These are phyloP conservation scores for Vireo altiloquus DNA, from an alignment of 2,113 vertebrate genomes.

Conservation along the genomic window DNA sequence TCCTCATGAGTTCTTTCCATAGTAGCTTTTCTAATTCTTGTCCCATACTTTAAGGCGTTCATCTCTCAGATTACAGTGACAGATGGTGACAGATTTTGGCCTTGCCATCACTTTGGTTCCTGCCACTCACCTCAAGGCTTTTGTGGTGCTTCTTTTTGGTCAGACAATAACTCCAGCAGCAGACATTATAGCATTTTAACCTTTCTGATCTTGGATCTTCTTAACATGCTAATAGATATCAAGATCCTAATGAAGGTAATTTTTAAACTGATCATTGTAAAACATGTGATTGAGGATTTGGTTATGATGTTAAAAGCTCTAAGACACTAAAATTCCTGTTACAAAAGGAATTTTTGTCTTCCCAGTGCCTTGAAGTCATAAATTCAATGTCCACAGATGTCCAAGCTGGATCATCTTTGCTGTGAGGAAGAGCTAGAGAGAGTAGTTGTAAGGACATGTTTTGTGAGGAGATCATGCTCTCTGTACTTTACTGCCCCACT, in stretches of 20 bases:
- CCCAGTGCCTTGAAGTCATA: background rate
- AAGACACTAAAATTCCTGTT: background rate
- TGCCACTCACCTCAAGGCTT: background rate
- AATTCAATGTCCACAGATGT: background rate
- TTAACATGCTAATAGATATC: background rate
- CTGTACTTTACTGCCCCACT: background rate
- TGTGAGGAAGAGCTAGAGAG: background rate
- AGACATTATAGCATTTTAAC: background rate
- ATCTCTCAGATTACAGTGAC: background rate
- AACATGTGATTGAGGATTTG: background rate
- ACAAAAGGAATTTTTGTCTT: background rate
- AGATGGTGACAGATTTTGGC: background rate
- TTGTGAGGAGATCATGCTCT: background rate
- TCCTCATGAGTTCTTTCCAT: background rate
- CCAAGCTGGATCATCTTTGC: background rate
- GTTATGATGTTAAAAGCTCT: background rate
- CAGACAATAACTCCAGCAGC: background rate
- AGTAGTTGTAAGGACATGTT: background rate
- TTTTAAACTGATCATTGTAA: background rate
- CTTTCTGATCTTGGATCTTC: background rate
- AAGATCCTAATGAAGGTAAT: accelerated
- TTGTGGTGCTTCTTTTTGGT: background rate
- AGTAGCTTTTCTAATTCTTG: background rate
- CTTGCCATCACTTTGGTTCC: background rate
- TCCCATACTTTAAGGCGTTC: background rate